A percentile compares a stretch with the other conserved stretches of the same genome.
Evolutionary conservation across 2,888 invertebrate species (phyloP).

Genomic region (Mycalesis mineus): DNA sequence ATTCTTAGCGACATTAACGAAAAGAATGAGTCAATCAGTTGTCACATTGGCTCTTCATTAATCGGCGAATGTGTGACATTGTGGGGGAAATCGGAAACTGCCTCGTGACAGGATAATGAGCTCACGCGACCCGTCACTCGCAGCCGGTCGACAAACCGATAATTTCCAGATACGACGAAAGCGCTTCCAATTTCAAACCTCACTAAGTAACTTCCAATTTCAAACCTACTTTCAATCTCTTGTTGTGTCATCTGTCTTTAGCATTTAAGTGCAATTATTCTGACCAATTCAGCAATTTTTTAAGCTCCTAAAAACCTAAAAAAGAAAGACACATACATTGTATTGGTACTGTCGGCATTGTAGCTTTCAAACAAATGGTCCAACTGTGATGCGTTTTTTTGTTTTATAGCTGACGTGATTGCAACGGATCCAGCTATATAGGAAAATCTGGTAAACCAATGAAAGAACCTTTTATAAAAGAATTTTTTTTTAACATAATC

Average conservation of each 20-base stretch:
- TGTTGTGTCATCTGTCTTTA: constrained; percentile 42
- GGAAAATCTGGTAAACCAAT: no score
- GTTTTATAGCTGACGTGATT: no score
- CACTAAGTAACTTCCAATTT: no score
- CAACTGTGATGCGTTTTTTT: no score
- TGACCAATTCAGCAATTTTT: no score
- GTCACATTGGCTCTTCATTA: constrained; percentile 21
- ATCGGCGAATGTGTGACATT: constrained; percentile 20
- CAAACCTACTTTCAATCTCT: constrained; percentile 59
- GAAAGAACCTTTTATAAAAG: no score
- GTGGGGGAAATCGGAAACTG: constrained; percentile 27
- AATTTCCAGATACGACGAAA: constrained; percentile 68
- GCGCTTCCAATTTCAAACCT: constrained; percentile 72
- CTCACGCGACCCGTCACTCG: constrained; percentile 54
- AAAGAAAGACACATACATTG: no score
- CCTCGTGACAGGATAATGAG: constrained; percentile 59
- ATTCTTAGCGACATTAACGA: not conserved
- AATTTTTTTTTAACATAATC: no score
- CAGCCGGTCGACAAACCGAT: constrained; percentile 51
- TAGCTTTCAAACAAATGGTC: no score
- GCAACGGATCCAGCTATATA: no score
- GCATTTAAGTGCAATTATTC: not conserved
- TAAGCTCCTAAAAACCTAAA: no score
- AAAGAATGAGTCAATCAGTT: constrained; percentile 14
- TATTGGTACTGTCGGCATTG: no score